Conservation (phyloP, 1,140 invertebrate species). For the Atta cephalotes region DNA sequence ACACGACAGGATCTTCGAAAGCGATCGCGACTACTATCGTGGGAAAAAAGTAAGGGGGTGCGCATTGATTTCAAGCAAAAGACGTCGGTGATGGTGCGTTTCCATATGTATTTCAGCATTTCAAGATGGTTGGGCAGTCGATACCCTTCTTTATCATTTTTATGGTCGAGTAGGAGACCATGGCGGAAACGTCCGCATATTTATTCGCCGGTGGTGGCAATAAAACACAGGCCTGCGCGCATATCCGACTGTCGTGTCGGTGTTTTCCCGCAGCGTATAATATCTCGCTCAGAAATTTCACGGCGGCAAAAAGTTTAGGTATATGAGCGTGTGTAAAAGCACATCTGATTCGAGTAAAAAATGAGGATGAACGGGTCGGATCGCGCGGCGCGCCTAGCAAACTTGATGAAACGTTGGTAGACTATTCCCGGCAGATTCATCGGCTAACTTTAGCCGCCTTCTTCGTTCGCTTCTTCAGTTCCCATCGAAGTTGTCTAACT, state of each 20-base stretch:
- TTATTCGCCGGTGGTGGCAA: constrained; percentile 79
- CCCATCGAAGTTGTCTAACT: constrained; percentile 64
- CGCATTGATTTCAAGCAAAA: constrained; percentile 78
- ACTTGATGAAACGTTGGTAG: constrained; percentile 66
- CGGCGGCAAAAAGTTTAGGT: constrained; percentile 43
- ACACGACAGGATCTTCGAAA: constrained; percentile 4
- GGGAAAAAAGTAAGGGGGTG: constrained; percentile 44
- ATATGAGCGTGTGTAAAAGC: constrained; percentile 22
- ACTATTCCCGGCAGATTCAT: constrained; percentile 65
- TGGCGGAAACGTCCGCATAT: constrained; percentile 81
- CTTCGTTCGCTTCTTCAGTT: constrained; percentile 45
- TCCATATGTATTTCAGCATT: constrained; percentile 80
- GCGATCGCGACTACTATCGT: constrained; percentile 33
- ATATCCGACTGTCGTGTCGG: constrained; percentile 63
- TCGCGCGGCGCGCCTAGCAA: constrained; percentile 33
- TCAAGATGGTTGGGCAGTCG: constrained; percentile 74
- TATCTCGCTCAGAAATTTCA: constrained; percentile 71
- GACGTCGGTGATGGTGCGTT: constrained; percentile 63
- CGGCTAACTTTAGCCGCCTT: constrained; percentile 56
- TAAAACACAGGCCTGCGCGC: constrained; percentile 81
- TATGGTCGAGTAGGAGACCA: constrained; percentile 81
- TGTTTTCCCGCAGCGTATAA: constrained; percentile 62
- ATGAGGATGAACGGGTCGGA: constrained; percentile 45
- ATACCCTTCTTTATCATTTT: constrained; percentile 85
- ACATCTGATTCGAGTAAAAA: constrained; percentile 64